A percentile compares a stretch with the other conserved stretches of the same genome.
These are phyloP conservation scores for Drosophila nigritarsus DNA, from an alignment of 2,888 invertebrate species.

Conservation along the genomic window DNA sequence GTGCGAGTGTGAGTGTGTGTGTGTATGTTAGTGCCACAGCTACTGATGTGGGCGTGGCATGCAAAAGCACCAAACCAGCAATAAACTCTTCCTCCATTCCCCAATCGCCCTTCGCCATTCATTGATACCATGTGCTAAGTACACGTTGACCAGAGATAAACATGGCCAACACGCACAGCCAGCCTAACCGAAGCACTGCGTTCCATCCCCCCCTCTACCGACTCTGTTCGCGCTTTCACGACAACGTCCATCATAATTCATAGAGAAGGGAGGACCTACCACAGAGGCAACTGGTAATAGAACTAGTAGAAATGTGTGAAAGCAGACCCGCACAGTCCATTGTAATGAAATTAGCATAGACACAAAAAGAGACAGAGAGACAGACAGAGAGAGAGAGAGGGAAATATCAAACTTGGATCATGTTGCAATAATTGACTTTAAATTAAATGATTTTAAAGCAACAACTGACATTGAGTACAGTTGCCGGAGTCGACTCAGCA, in stretches of 20 bases:
- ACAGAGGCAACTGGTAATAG: conserved; percentile 15
- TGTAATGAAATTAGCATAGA: conserved; percentile 74
- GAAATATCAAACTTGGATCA: conserved; percentile 38
- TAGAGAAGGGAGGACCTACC: conserved; percentile 25
- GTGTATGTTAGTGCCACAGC: neutral
- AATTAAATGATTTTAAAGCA: conserved; percentile 33
- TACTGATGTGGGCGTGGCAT: conserved; percentile 58
- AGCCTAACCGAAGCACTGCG: conserved; percentile 37
- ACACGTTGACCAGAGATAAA: conserved; percentile 76
- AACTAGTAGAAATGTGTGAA: conserved; percentile 5
- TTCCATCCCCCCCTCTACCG: neutral
- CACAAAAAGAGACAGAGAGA: conserved; percentile 18
- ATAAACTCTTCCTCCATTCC: conserved; percentile 39
- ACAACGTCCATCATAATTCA: conserved; percentile 76
- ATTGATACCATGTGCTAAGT: conserved; percentile 70
- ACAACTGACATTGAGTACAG: conserved; percentile 6
- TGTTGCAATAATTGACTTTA: conserved; percentile 64
- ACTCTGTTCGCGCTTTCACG: conserved; percentile 56
- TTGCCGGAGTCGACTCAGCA: conserved; percentile 33
- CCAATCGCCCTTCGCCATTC: conserved; percentile 9
- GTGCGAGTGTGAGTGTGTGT: neutral
- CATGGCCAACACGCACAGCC: conserved; percentile 62
- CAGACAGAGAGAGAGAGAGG: neutral
- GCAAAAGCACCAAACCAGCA: conserved; percentile 70
- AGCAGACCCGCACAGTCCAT: conserved; percentile 21